Evolutionary conservation across 2,888 invertebrate species (phyloP), one percentile per base, ranked within the genome.

Genomic region (Philaethria dido): DNA sequence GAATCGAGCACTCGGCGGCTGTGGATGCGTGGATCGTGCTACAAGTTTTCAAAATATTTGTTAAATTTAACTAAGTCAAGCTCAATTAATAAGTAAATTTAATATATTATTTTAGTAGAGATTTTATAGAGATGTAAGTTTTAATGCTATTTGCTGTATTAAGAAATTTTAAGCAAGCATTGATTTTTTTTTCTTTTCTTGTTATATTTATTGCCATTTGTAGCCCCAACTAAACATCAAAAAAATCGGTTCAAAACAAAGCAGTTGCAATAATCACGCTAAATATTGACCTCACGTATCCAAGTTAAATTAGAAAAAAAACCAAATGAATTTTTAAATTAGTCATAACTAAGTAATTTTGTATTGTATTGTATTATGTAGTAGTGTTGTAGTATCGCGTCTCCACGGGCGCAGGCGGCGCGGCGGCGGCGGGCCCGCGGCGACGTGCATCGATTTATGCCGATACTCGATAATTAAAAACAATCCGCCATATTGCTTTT

Each of bases 401-500:
- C 83, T 86, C 85, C 72, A 62, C 59, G 74, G 68, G 81, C 80
- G 81, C 80, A 64, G 64, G 82, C 81, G 80, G 79, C 69, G 74
- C 80, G 68, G 78, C 70, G 78, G 39, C 79, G 85, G 82, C 83
- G 83, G 83, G 88, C 92, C 86, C 85, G 84, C 89, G 89, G 91
- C 90, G 91, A 90, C 91, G 85, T 79, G 80, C 86, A 85, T 90
- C 91, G 92, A 92, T 92, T 92, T 92, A 92, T 92, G 90, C 87
- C 91, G 91, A 92, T 92, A 92, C 89, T 92, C 88, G 91, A 91
- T 92, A 92, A 92, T 92, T 92, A 92, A 92, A 92, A 92, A 92
- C 92, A 92, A 92, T 92, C 91, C 92, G 91, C 92, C 92, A 91
- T 91, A 84, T 87, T 88, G 86, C 82, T 90, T 92, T 89, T 89